Evolutionary conservation across 2,888 invertebrate genomes (phyloP).

Genomic region (Drosophila nr. perissopoda): DNA sequence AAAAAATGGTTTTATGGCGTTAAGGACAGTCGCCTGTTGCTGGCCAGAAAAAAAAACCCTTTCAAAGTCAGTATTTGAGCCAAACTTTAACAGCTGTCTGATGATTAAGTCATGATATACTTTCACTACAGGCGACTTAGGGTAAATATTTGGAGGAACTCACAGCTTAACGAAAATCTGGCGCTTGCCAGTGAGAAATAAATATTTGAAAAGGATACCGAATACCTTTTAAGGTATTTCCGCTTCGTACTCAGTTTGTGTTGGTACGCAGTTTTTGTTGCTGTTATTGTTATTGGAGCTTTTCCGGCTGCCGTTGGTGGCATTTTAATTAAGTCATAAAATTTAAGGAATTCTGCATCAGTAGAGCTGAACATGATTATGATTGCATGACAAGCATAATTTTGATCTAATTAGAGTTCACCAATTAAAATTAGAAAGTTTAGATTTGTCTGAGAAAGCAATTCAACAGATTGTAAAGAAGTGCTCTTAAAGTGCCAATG

Average conservation of each 20-base stretch:
- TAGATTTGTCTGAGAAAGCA: too few species aligned
- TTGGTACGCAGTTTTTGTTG: slow-evolving; percentile 29
- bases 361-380: background rate
- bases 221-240: slow-evolving; percentile 40
- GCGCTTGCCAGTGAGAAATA: slow-evolving; percentile 27
- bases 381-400: slow-evolving; percentile 59
- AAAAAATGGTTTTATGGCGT: slow-evolving; percentile 28
- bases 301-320: slow-evolving; percentile 6
- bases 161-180: slow-evolving; percentile 42
- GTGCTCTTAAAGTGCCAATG: slow-evolving; percentile 37
- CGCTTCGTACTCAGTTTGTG: slow-evolving; percentile 11
- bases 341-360: slow-evolving; percentile 10
- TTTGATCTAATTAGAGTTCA: slow-evolving; percentile 53
- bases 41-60: slow-evolving; percentile 12
- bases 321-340: slow-evolving; percentile 53
- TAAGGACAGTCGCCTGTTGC: slow-evolving; percentile 40
- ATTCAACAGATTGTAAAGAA: background rate
- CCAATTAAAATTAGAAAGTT: slow-evolving; percentile 11
- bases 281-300: slow-evolving; percentile 1
- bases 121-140: background rate
- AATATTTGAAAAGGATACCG: slow-evolving; percentile 46
- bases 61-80: slow-evolving; percentile 15
- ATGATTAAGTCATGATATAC: slow-evolving; percentile 65
- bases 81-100: slow-evolving; percentile 43
- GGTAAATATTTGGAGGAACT: slow-evolving; percentile 46